A percentile compares a stretch with the other conserved stretches of the same genome.
Conservation (phyloP, 2,797 vertebrate genomes). For the Bryconaethiops microstoma region DNA sequence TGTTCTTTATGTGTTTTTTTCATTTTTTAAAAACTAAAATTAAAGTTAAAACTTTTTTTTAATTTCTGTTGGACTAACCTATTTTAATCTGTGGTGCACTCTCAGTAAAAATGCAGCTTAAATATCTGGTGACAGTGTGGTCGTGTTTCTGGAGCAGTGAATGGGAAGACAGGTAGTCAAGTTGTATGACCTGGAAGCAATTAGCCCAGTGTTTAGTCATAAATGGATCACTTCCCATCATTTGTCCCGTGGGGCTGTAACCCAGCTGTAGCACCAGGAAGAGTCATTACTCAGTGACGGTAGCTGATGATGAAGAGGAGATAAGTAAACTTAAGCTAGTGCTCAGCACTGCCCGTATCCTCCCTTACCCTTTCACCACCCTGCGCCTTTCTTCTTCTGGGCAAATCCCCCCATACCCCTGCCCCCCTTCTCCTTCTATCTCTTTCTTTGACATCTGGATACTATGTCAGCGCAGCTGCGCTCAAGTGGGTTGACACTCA, state of each 20-base stretch:
- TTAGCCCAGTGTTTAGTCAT: conserved; percentile 63
- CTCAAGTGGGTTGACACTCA: conserved; percentile 62
- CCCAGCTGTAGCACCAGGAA: conserved; percentile 53
- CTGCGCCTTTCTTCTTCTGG: conserved; percentile 34
- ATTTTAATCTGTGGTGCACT: background rate
- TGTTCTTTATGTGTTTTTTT: background rate
- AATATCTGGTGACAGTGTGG: conserved; percentile 27
- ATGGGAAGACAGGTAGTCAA: conserved; percentile 62
- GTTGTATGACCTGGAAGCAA: conserved; percentile 65
- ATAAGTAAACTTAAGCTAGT: conserved; percentile 37
- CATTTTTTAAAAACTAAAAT: background rate
- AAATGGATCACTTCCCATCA: conserved; percentile 74
- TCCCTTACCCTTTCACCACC: conserved; percentile 33
- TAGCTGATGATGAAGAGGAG: conserved; percentile 68
- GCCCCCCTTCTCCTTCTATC: conserved; percentile 19
- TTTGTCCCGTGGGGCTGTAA: conserved; percentile 74
- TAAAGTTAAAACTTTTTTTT: background rate
- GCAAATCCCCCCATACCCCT: background rate
- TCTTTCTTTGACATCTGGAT: conserved; percentile 64
- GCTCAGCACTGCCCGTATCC: conserved; percentile 22
- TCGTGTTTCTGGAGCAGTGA: conserved; percentile 31
- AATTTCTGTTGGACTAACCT: background rate
- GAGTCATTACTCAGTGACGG: conserved; percentile 67
- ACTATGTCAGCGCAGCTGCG: conserved; percentile 66
- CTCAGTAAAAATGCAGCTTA: conserved; percentile 31